Percentiles rank a stretch among this genome's conserved stretches.
These are phyloP conservation scores for Thalassophryne amazonica DNA, from an alignment of 2,797 vertebrate species.

Conservation along the genomic window DNA sequence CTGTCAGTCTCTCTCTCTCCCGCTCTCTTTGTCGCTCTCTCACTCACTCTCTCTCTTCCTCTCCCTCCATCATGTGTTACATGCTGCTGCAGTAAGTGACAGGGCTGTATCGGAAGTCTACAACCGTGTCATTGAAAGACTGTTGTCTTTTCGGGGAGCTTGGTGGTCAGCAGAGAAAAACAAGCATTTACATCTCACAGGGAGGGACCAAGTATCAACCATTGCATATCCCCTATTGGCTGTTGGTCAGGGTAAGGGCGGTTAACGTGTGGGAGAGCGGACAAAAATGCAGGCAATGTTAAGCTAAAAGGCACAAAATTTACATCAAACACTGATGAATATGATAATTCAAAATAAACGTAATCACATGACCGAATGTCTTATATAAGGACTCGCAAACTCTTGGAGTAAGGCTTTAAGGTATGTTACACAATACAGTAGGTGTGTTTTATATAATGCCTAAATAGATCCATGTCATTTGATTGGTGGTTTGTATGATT, in stretches of 20 bases:
- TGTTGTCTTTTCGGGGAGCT: conserved; percentile 73
- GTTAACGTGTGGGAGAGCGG: conserved; percentile 51
- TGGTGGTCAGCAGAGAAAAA: conserved; percentile 72
- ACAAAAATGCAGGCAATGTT: conserved; percentile 21
- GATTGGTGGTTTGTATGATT: no score
- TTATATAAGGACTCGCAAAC: not conserved
- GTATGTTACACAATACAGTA: no score
- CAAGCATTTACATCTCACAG: conserved; percentile 72
- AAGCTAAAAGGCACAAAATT: conserved; percentile 21
- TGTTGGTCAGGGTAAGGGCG: conserved; percentile 65
- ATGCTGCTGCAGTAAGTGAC: conserved; percentile 64
- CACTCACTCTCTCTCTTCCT: conserved; percentile 20
- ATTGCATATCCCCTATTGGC: conserved; percentile 68
- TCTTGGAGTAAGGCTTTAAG: no score
- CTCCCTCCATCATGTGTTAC: conserved; percentile 60
- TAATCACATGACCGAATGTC: not conserved
- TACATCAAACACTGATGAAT: conserved; percentile 27
- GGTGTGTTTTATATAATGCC: no score
- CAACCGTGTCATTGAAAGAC: conserved; percentile 76
- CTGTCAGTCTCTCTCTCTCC: conserved; percentile 18
- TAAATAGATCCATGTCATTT: no score
- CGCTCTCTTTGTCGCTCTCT: conserved; percentile 3
- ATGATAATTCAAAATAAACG: not conserved
- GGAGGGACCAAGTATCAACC: conserved; percentile 61
- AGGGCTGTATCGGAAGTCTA: conserved; percentile 80